Evolutionary conservation across 1,140 invertebrate species (phyloP).

Genomic region (Aphelinus atriplicis): DNA sequence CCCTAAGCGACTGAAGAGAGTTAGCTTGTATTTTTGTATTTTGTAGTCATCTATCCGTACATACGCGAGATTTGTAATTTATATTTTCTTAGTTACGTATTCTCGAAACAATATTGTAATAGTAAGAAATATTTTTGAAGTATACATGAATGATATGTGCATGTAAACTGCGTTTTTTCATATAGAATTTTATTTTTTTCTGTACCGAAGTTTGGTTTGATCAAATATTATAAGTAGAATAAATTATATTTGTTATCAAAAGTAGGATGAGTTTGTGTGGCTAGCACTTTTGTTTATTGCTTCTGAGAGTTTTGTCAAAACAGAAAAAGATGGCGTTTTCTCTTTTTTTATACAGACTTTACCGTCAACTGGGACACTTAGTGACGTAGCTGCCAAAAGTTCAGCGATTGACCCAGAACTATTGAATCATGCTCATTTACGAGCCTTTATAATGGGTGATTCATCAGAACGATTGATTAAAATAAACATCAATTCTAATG

Average conservation of each 20-base stretch:
- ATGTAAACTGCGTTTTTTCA: conserved; percentile 13
- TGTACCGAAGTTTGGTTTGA: neutral
- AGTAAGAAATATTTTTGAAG: conserved; percentile 7
- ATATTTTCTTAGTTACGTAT: conserved; percentile 18
- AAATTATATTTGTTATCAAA: neutral
- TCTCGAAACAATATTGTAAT: conserved; percentile 11
- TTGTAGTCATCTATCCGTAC: conserved; percentile 32
- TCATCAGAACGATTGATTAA: conserved; percentile 2
- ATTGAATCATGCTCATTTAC: conserved; percentile 23
- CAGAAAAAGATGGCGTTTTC: conserved; percentile 29
- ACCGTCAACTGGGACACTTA: conserved; percentile 13
- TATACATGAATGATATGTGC: conserved; percentile 8
- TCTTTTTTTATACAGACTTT: conserved; percentile 26
- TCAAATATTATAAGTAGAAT: too few relatives aligned
- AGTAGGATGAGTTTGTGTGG: neutral
- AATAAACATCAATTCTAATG: conserved; percentile 14
- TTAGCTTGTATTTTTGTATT: too few relatives aligned
- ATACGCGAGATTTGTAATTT: conserved; percentile 32
- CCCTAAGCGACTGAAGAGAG: neutral
- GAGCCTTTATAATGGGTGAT: conserved; percentile 11
- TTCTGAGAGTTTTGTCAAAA: conserved; percentile 2
- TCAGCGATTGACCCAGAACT: conserved; percentile 9
- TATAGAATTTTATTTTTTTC: neutral
- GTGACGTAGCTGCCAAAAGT: conserved; percentile 19
- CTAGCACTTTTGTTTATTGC: conserved; percentile 16